Evolutionary conservation across 2,888 invertebrate species (phyloP).

Genomic region (Melipona beecheii): DNA sequence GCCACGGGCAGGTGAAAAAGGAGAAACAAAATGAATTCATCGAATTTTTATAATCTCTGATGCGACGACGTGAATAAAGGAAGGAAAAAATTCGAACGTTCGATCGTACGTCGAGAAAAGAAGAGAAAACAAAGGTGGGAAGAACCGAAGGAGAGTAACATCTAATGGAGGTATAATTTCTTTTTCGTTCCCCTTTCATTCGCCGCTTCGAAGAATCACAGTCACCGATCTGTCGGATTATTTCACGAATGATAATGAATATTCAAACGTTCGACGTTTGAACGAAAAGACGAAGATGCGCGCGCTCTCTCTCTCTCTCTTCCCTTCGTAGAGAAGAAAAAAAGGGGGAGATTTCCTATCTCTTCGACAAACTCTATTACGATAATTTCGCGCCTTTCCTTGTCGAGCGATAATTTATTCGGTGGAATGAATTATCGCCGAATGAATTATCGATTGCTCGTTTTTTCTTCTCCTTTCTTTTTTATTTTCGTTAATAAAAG

Average conservation of each 20-base stretch:
- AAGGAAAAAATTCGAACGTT: neutral
- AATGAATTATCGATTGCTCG: conserved; percentile 15
- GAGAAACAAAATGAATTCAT: neutral
- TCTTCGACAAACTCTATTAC: conserved; percentile 7
- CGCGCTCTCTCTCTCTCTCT: neutral
- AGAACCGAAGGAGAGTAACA: neutral
- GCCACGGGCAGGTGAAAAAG: neutral
- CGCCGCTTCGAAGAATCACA: neutral
- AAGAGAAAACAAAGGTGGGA: neutral
- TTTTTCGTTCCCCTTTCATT: neutral
- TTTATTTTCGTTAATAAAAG: neutral
- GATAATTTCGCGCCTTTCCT: conserved; percentile 1
- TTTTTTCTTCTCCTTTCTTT: neutral
- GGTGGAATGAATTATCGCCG: conserved; percentile 10
- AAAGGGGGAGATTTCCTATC: neutral
- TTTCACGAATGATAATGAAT: conserved; percentile 34
- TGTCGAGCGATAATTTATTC: conserved; percentile 11
- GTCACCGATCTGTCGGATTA: conserved; percentile 11
- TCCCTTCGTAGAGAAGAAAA: neutral
- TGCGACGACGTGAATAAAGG: neutral
- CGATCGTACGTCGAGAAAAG: conserved; percentile 4
- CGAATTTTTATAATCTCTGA: conserved; percentile 18
- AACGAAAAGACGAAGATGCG: neutral
- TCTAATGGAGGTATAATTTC: conserved; percentile 17
- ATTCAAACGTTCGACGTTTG: conserved; percentile 15